Base-by-base conservation (phyloP, 1,140 invertebrate species). In the Vanessa atalanta region DNA sequence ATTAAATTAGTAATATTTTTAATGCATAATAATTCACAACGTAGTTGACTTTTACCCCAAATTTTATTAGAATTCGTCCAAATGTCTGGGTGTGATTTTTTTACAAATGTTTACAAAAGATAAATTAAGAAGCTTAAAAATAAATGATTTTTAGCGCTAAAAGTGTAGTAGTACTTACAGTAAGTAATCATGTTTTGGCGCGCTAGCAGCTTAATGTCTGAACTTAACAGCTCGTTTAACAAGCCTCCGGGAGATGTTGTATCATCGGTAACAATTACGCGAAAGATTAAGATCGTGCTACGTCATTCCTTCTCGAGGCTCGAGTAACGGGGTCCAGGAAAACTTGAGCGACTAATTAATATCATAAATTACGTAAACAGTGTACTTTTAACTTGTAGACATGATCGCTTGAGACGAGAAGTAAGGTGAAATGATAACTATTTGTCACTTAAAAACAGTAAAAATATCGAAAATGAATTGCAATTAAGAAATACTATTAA, bases 201-300 rank as follows among this genome's bases (percentile, higher is more conserved):
- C 74, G 72, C 69, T 66, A 48, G 55, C 70, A 78, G 73, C 60
- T 81, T 84, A 88, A 88, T 85, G 80, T 81, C 71, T 81, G 76
- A 84, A 85, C 67, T 86, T 85, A 85, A 87, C 84, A 86, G 83
- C 79, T 89, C 87, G 88, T 86, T 87, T 83, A 84, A 74, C 83
- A 83, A 81, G 78, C 79, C 81, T 69, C 75, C 72, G 68, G 72
- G 76, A 79, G 79, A 78, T 80, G 73, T 80, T 81, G 85, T 86
- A 80, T 81, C 82, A 78, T 81, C 76, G 72, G 78, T 76, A 79
- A 86, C 84, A 86, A 91, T 89, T 88, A 88, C 76, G 75, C 75
- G 70, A 75, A 72, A 84, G 86, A 88, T 88, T 84, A 83, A 88
- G 82, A 89, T 85, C 79, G 78, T 73, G 84, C 83, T 53, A 78